Percentiles rank a stretch among this genome's conserved stretches.
phyloP scores from a whole-genome alignment of 1,140 invertebrate genomes.

The Pogonus chalceus region DNA sequence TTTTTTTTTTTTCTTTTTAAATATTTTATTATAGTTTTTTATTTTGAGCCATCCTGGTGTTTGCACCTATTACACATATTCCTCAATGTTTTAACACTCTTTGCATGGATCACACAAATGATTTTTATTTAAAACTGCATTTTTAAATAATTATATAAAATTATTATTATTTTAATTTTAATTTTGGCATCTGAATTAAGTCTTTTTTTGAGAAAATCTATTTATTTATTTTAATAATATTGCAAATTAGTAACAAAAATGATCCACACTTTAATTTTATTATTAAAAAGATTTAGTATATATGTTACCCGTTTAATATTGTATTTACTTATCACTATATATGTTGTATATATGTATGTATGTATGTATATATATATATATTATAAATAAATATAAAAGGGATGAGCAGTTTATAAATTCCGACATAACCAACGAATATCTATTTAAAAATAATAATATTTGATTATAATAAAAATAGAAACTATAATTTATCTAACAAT shows the following conservation, averaged over 20 bases:
- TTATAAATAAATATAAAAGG: too few relatives aligned
- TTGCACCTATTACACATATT: neutral
- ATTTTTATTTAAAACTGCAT: neutral
- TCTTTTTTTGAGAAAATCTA: neutral
- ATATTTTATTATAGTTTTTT: constrained; percentile 3
- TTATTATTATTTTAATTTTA: neutral
- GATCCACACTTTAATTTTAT: constrained; percentile 2
- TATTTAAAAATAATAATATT: too few relatives aligned
- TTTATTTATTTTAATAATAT: neutral
- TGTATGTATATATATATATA: too few relatives aligned
- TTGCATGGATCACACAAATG: constrained; percentile 4
- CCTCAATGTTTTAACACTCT: neutral
- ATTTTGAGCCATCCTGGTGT: constrained; percentile 4
- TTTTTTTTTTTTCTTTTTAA: neutral
- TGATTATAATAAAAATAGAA: too few relatives aligned
- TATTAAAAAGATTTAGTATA: neutral
- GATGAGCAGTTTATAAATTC: too few relatives aligned
- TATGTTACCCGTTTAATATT: neutral
- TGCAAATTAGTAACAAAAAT: neutral
- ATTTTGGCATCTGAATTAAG: constrained; percentile 5
- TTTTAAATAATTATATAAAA: neutral
- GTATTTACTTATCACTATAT: too few relatives aligned
- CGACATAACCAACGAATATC: too few relatives aligned
- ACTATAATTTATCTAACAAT: too few relatives aligned
- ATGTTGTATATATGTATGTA: too few relatives aligned